Percentiles rank a stretch among this genome's conserved stretches.
Conservation (phyloP, 2,113 vertebrate genomes). For the Poicephalus meyeri region DNA sequence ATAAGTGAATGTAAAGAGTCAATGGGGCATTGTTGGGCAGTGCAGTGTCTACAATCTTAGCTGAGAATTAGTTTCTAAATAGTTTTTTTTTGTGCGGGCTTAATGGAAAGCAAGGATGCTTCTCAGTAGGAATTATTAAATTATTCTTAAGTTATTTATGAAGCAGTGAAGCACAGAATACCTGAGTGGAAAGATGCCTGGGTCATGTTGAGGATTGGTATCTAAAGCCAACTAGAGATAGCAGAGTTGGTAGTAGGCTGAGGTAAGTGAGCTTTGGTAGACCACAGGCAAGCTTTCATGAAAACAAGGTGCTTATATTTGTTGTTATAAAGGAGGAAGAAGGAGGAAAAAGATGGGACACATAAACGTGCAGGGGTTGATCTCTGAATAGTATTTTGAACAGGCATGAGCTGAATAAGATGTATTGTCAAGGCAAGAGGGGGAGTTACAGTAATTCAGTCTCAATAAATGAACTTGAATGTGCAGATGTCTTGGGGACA, state of each 20-base stretch:
- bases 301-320: neutral
- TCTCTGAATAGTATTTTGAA: neutral
- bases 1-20: neutral
- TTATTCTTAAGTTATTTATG: neutral
- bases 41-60: neutral
- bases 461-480: neutral
- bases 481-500: neutral
- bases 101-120: neutral
- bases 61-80: neutral
- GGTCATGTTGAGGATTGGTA: neutral
- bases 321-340: neutral
- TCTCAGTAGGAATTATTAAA: neutral
- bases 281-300: neutral
- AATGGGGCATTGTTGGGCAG: neutral
- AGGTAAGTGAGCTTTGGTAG: neutral
- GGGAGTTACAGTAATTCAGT: neutral
- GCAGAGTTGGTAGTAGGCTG: neutral
- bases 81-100: neutral
- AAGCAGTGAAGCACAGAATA: neutral
- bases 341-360: neutral
- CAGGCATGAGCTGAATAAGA: neutral
- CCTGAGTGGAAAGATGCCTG: neutral
- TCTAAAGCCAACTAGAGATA: neutral
- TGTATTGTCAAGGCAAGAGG: neutral
- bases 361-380: neutral